Evolutionary conservation across 2,797 vertebrate species (phyloP).

Genomic region (Mus caroli): DNA sequence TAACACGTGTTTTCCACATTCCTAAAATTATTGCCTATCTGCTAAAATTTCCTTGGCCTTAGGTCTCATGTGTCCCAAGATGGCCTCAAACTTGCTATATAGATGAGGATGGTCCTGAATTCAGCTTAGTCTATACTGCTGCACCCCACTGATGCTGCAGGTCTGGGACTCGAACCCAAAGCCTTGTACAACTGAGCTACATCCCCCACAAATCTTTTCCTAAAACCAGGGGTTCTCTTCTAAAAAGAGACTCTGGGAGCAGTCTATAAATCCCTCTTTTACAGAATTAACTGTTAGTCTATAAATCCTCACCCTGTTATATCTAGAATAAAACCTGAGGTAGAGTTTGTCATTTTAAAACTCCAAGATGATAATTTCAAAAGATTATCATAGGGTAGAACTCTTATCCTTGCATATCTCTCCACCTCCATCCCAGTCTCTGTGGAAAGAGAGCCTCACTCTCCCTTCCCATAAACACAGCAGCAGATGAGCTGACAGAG

Average conservation of each 20-base stretch:
- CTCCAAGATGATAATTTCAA: neutral
- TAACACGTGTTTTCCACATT: neutral
- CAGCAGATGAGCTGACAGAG: neutral
- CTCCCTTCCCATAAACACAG: neutral
- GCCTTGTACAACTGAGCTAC: neutral
- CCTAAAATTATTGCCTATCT: neutral
- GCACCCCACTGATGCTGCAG: neutral
- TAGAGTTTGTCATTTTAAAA: neutral
- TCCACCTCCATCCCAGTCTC: neutral
- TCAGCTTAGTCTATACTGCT: neutral
- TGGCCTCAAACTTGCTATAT: neutral
- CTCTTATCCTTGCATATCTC: neutral
- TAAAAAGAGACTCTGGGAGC: neutral
- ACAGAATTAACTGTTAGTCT: neutral
- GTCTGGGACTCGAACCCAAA: neutral
- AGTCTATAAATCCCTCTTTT: neutral
- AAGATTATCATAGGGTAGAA: neutral
- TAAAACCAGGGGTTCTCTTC: neutral
- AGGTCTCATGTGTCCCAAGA: no score
- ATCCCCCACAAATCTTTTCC: neutral
- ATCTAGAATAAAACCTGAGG: neutral
- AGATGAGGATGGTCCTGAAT: neutral
- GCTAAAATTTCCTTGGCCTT: no score
- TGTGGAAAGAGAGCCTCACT: neutral
- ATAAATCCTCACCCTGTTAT: neutral